These are phyloP conservation scores for Glyphotaelius pellucidus DNA, from an alignment of 2,888 invertebrate genomes.

Conservation along the genomic window DNA sequence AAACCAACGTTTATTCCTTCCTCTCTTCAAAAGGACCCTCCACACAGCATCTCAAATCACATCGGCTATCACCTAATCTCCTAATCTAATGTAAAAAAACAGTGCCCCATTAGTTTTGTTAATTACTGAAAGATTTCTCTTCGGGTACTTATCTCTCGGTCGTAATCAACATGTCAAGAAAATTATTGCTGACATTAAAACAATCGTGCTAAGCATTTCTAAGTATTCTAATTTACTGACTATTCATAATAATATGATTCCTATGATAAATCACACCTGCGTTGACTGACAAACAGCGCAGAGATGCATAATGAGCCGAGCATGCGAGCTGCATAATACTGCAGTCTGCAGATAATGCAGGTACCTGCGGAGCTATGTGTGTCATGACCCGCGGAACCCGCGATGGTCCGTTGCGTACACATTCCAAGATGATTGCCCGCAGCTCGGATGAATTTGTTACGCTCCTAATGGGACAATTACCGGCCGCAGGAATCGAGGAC, in stretches of 20 bases:
- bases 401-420: constrained; percentile 18
- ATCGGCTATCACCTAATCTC: too few species aligned
- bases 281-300: neutral
- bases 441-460: constrained; percentile 13
- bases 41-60: too few species aligned
- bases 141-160: neutral
- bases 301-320: constrained; percentile 8
- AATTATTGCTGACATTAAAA: neutral
- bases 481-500: constrained; percentile 21
- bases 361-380: constrained; percentile 12
- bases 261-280: constrained; percentile 17
- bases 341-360: neutral
- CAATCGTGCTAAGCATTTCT: neutral
- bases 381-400: constrained; percentile 34
- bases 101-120: too few species aligned
- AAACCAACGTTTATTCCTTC: too few species aligned
- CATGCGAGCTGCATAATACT: neutral
- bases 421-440: constrained; percentile 52
- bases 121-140: too few species aligned
- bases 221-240: neutral
- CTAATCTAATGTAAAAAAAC: too few species aligned
- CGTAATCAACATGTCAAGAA: neutral
- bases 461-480: constrained; percentile 19
- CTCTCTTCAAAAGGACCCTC: too few species aligned
- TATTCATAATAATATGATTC: constrained; percentile 1